Conservation (phyloP, 2,888 invertebrate species). For the Meloe dianella region DNA sequence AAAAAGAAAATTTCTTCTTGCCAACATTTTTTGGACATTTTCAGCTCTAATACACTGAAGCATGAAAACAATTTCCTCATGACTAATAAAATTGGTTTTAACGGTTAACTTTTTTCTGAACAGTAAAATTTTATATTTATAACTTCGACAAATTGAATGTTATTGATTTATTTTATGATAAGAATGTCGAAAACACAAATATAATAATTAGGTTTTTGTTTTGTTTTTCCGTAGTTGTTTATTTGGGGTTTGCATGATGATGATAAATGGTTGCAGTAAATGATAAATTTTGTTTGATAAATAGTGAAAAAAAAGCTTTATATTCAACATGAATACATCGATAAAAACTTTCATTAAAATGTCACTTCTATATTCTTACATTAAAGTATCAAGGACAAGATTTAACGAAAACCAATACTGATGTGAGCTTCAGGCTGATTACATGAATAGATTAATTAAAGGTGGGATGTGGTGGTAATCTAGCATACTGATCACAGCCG, state of each 20-base stretch:
- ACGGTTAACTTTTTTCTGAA: not conserved
- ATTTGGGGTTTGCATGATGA: too few species aligned
- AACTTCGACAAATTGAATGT: not conserved
- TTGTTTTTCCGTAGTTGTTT: too few species aligned
- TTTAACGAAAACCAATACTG: constrained; percentile 24
- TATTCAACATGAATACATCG: too few species aligned
- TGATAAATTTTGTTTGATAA: not conserved
- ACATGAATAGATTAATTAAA: constrained; percentile 34
- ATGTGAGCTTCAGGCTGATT: constrained; percentile 32
- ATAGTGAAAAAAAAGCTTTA: not conserved
- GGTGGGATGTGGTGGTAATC: constrained; percentile 28
- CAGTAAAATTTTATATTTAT: not conserved
- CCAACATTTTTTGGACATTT: too few species aligned
- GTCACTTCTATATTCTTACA: not conserved
- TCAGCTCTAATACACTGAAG: too few species aligned
- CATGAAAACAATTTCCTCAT: too few species aligned
- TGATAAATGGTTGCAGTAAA: too few species aligned
- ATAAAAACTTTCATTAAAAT: too few species aligned
- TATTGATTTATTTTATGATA: not conserved
- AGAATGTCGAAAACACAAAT: not conserved
- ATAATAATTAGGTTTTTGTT: too few species aligned
- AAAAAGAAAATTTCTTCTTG: too few species aligned
- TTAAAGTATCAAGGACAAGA: constrained; percentile 9
- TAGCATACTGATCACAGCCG: constrained; percentile 20
- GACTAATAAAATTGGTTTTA: not conserved